Conservation (phyloP, 2,888 invertebrate genomes). For the Tinea pellionella region DNA sequence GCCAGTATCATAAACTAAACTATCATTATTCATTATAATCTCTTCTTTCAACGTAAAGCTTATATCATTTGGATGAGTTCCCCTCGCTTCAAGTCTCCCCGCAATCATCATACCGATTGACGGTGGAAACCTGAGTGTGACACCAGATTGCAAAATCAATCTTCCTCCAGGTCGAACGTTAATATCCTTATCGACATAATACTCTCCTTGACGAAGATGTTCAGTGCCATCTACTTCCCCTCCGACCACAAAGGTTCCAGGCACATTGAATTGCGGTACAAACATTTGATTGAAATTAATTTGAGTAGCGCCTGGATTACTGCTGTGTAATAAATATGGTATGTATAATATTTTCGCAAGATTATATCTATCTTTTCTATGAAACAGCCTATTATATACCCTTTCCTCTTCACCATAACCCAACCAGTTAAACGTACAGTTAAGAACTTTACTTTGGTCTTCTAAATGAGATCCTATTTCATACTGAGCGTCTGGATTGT, state of each 20-base stretch:
- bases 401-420: constrained; percentile 80
- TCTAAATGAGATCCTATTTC: constrained; percentile 96
- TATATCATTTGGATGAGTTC: constrained; percentile 82
- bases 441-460: constrained; percentile 93
- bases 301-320: constrained; percentile 88
- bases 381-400: constrained; percentile 81
- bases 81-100: constrained; percentile 87
- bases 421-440: constrained; percentile 95
- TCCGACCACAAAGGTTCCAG: constrained; percentile 79
- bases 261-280: constrained; percentile 81
- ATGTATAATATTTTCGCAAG: constrained; percentile 91
- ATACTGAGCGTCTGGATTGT: constrained; percentile 90
- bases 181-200: constrained; percentile 93
- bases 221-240: constrained; percentile 95
- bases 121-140: constrained; percentile 89
- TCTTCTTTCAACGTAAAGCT: constrained; percentile 84
- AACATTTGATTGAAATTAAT: constrained; percentile 80
- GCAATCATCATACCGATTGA: constrained; percentile 97
- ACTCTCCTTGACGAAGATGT: constrained; percentile 84
- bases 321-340: constrained; percentile 90
- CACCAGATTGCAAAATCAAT: constrained; percentile 88
- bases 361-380: constrained; percentile 93
- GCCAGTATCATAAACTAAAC: constrained; percentile 71
- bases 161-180: constrained; percentile 94
- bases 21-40: constrained; percentile 72